Evolutionary conservation across 2,888 invertebrate species (phyloP).

Genomic region (Tipula unca): DNA sequence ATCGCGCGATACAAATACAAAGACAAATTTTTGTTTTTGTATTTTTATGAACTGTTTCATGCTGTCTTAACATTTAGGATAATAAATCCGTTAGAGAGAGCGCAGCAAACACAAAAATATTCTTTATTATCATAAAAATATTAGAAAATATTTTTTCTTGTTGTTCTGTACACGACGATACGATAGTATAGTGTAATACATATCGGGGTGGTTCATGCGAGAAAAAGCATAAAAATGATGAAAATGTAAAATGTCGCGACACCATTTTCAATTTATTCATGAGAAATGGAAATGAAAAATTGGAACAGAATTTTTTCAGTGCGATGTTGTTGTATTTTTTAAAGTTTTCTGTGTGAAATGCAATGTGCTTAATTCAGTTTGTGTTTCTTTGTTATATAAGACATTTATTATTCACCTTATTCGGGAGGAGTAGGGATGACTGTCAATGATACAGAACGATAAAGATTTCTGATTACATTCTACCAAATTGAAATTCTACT

Average conservation of each 20-base stretch:
- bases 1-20: not conserved
- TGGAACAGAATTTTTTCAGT: not conserved
- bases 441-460: too few relatives aligned
- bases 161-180: not conserved
- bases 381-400: not conserved
- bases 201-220: not conserved
- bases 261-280: constrained; percentile 14
- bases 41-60: not conserved
- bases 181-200: not conserved
- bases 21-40: not conserved
- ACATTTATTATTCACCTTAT: not conserved
- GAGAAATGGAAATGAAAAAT: not conserved
- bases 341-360: not conserved
- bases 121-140: not conserved
- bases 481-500: too few relatives aligned
- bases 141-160: not conserved
- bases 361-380: not conserved
- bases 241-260: constrained; percentile 14
- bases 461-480: too few relatives aligned
- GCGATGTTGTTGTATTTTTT: not conserved
- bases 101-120: not conserved
- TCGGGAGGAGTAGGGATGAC: too few relatives aligned
- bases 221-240: not conserved
- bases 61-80: not conserved
- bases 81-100: not conserved